Evolutionary conservation across 2,113 vertebrate species (phyloP), one percentile per base, ranked within the genome.

Genomic region (Anguilla japonica): DNA sequence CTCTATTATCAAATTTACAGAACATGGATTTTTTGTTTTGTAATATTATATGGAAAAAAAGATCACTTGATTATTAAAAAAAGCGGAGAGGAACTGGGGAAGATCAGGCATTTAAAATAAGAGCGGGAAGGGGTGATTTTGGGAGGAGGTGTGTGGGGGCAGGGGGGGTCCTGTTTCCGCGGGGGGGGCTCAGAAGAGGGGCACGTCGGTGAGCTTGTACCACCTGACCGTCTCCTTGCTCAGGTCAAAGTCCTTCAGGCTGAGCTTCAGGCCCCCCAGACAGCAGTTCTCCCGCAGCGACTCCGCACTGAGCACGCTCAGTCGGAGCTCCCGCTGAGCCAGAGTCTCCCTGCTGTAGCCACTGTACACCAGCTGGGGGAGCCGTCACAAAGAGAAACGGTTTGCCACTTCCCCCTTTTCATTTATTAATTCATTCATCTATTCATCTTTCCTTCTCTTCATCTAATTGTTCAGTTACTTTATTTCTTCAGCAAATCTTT

Each of bases 251-350:
- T 99, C 97, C 93, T 97, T 98, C 14, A 99, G 95, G 18, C 96
- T 95, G 43, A 99, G 96, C 5, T 97, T 99, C 92, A 99, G 89
- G 88, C 98, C 98, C 84, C 98, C 98, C 88, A 99, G 94, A 91
- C 96, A 99, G 93, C 97, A 98, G 94, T 99, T 99, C 93, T 99
- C 98, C 39, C 98, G 96, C 86, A 99, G 93, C 0, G 98, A 98
- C 91, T 99, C 98, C 1, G 98, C 97, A 57, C 98, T 99, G 87
- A 99, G 97, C 85, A 99, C 98, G 14, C 98, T 98, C 83, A 99
- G 93, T 82, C 99, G 98, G 34, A 99, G 96, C 88, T 98, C 97
- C 85, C 97, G 95, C 90, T 99, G 97, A 85, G 95, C 96, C 89
- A 99, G 91, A 3, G 95, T 96, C 89, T 99, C 98, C 94, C 97